phyloP scores from a whole-genome alignment of 2,113 vertebrate genomes.

The Australoheros scitulus region DNA sequence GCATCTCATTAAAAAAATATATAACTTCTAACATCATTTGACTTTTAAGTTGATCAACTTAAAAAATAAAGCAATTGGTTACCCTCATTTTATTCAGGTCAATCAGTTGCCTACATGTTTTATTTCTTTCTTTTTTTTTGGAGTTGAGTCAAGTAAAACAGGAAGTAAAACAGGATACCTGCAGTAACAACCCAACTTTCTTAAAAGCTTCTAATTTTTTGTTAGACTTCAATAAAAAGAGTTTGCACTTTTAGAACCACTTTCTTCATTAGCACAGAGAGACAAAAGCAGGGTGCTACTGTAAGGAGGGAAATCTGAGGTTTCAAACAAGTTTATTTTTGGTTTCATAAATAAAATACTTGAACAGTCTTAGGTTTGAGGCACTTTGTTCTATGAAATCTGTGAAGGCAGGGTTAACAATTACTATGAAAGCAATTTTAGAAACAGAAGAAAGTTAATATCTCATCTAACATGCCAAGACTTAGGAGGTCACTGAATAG shows the following conservation, averaged over 20 bases:
- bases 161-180: background rate
- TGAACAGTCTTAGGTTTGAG: conserved; percentile 72
- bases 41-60: no score
- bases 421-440: conserved; percentile 40
- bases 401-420: conserved; percentile 61
- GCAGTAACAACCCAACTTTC: background rate
- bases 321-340: conserved; percentile 63
- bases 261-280: background rate
- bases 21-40: no score
- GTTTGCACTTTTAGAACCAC: background rate
- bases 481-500: conserved; percentile 17
- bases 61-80: no score
- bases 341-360: conserved; percentile 53
- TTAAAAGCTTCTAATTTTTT: background rate
- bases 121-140: background rate
- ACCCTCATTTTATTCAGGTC: no score
- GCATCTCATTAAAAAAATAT: no score
- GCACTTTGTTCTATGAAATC: conserved; percentile 70
- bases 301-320: conserved; percentile 20
- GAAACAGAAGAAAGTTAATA: conserved; percentile 40
- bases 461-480: conserved; percentile 45
- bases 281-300: background rate
- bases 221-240: background rate
- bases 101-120: no score
- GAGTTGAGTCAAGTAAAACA: no score